Evolutionary conservation across 2,888 invertebrate genomes (phyloP).

Genomic region (Taphrorychus bicolor): DNA sequence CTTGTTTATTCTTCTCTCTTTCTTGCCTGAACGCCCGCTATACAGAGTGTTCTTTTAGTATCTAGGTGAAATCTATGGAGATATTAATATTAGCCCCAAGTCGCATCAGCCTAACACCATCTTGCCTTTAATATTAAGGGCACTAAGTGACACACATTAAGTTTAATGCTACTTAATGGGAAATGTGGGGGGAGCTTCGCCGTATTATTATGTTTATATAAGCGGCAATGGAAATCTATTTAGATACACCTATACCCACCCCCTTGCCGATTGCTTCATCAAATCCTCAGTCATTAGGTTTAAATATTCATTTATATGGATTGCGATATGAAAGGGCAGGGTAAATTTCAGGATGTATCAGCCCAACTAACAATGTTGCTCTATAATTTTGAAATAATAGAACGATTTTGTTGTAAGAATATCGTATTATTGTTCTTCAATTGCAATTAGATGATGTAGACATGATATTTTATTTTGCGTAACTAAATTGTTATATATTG

Average conservation of each 20-base stretch:
- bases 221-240: constrained; percentile 14
- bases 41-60: constrained; percentile 5
- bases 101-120: constrained; percentile 15
- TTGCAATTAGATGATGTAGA: too few species aligned
- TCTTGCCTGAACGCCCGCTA: constrained; percentile 7
- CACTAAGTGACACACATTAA: constrained; percentile 24
- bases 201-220: constrained; percentile 24
- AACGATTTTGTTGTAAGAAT: too few species aligned
- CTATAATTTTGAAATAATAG: too few species aligned
- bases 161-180: constrained; percentile 25
- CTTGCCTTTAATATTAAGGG: constrained; percentile 23
- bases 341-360: not conserved
- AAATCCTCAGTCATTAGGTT: not conserved
- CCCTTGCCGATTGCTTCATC: constrained; percentile 3
- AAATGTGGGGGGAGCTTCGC: constrained; percentile 21
- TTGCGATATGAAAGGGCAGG: not conserved
- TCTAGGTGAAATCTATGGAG: too few species aligned
- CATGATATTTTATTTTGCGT: too few species aligned
- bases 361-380: too few species aligned
- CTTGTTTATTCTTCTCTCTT: constrained; percentile 29
- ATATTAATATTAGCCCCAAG: too few species aligned
- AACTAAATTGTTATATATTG: too few species aligned
- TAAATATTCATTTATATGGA: not conserved
- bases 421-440: too few species aligned
- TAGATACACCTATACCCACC: not conserved